Evolutionary conservation across 1,140 invertebrate genomes (phyloP).

Genomic region (Apolygus lucorum): DNA sequence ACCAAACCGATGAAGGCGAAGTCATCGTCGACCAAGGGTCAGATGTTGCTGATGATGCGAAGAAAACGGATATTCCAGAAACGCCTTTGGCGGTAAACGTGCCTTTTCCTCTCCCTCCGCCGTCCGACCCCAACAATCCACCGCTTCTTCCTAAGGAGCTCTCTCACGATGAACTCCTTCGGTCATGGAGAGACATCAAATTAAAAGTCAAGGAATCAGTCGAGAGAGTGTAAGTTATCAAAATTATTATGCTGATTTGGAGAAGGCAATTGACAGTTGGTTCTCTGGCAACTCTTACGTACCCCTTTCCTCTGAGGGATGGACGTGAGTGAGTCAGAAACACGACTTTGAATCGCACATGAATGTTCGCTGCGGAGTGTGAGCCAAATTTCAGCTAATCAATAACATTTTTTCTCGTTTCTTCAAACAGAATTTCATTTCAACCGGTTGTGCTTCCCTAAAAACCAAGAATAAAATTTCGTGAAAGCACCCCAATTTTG

Average conservation of each 20-base stretch:
- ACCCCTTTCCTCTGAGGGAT: not conserved
- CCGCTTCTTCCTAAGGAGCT: not conserved
- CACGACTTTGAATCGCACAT: not conserved
- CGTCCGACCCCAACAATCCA: not conserved
- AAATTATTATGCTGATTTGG: not conserved
- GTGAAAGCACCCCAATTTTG: not conserved
- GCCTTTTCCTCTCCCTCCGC: slow-evolving; percentile 1
- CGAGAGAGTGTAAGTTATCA: slow-evolving; percentile 1
- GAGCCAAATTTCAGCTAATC: too few species aligned
- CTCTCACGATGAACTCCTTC: not conserved
- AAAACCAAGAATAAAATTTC: not conserved
- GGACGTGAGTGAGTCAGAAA: not conserved
- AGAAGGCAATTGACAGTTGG: not conserved
- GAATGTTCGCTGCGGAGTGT: not conserved
- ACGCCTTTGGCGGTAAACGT: not conserved
- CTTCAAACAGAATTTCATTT: too few species aligned
- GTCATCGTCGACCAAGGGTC: not conserved
- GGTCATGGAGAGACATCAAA: not conserved
- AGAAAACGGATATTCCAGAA: not conserved
- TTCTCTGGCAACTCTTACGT: not conserved
- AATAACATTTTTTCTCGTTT: too few species aligned
- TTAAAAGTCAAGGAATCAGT: not conserved
- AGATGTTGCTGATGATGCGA: not conserved
- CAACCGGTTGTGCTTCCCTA: too few species aligned
- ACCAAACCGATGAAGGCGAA: not conserved